Base-by-base conservation (phyloP, 2,888 invertebrate species). In the Carterocephalus palaemon region DNA sequence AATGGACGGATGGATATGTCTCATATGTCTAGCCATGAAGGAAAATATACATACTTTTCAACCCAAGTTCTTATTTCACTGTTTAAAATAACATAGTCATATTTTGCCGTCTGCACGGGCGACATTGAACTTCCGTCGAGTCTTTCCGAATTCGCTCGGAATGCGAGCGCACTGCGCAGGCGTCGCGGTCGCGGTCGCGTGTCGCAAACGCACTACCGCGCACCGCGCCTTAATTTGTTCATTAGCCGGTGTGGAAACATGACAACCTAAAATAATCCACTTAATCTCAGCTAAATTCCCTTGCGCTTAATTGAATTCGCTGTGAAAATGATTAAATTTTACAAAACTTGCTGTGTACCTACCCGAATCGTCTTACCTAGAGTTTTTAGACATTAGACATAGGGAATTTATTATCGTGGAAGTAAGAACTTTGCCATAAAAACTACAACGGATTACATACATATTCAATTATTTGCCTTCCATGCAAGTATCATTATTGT, bases 241-340 rank as follows among this genome's bases (percentile, higher is more conserved):
- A 62, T 64, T 63, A 61, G 50, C 22, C 28, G 41, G 53, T 73
- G 64, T 70, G 60, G 75, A 63, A 75, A 75, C 53, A 58, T 53
- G 53, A 60, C 63, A 75, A 75, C 53, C 58, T 53, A 53, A 60
- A 64, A 51, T 59, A 50, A 51, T 56, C 52, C 48, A 49, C 56
- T 37, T 47, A 51, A 50, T 50, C 46, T 51, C 34, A 46, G 17
- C 23, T 23, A 42, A 47, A 48, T 50, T 54, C 48, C 48, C 31
- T 52, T 50, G n/a, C 48, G 49, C 20, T 46, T 34, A 53, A 52
- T 46, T 52, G n/a, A 28, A 28, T 33, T 12, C 12, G 7, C 20
- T 9, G 32, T 23, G 9, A 46, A 38, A 34, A 28, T 46, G n/a
- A n/a, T n/a, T n/a, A n/a, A n/a, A n/a, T n/a, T n/a, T n/a, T n/a